Evolutionary conservation across 2,797 vertebrate genomes (phyloP), one percentile per base, ranked within the genome.

Genomic region (Pseudochaenichthys georgianus): DNA sequence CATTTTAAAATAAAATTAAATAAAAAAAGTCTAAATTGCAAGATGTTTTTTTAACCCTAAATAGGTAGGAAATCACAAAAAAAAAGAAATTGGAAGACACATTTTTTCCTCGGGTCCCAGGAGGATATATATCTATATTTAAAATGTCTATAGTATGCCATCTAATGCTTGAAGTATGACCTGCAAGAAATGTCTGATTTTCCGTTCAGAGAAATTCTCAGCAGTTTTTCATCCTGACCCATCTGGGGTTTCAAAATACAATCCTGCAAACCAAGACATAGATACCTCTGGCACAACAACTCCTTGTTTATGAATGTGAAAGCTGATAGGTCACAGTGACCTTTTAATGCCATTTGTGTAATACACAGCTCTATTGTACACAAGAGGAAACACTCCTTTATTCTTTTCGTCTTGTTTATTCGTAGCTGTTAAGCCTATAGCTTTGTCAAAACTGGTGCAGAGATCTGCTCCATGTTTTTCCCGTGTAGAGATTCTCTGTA

Each of bases 291-390:
- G 10, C 8, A 11, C 46, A 76, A 61, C 19, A 19, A 70, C 66
- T 73, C 55, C 47, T 73, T 72, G 52, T 51, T 71, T 77, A 46
- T 73, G 63, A 77, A 66, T 55, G 61, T 75, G 16, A 52, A 10
- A 64, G 54, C 46, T 8, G 3, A 69, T 62, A 75, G 62, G 52
- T 78, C 52, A 58, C 63, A 12, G 58, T 76, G 78, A 87, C 81
- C 84, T 88, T 88, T 83, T 59, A 42, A 62, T 52, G 34, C 78
- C 70, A 78, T 85, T 31, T 82, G 71, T 75, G 65, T 34, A 63
- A 75, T 57, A 72, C 73, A 76, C 59, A 62, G 9, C 42, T 64
- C 45, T n/a, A 38, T 28, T 66, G 64, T 70, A 43, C 65, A 65
- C 13, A 1, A 65, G 64, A 69, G 43, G 53, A 88, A 70, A 34